Percentiles rank a stretch among this genome's conserved stretches.
Conservation (phyloP, 2,888 invertebrate species). For the Rosalia funebris region DNA sequence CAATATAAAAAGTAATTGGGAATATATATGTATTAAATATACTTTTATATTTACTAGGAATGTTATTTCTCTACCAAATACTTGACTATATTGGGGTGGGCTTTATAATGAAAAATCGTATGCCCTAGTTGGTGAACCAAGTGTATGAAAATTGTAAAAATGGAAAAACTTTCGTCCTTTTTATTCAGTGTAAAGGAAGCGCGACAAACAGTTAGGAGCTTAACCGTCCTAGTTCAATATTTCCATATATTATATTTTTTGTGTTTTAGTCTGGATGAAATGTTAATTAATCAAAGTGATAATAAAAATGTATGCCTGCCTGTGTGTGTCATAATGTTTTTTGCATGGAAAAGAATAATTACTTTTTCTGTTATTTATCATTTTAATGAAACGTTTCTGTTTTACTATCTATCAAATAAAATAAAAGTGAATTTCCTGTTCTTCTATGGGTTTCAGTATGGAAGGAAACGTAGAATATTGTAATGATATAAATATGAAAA, state of each 20-base stretch:
- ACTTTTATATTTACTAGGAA: too few species aligned
- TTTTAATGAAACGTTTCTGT: slow-evolving; percentile 25
- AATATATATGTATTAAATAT: too few species aligned
- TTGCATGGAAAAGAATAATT: slow-evolving; percentile 23
- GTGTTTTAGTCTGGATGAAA: slow-evolving; percentile 18
- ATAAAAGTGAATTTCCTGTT: slow-evolving; percentile 20
- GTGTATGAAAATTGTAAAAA: slow-evolving; percentile 1
- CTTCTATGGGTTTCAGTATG: too few species aligned
- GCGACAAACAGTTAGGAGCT: slow-evolving; percentile 11
- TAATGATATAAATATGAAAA: too few species aligned
- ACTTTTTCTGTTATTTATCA: slow-evolving; percentile 26
- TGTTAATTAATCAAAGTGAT: slow-evolving; percentile 22
- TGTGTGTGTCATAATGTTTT: slow-evolving; percentile 17
- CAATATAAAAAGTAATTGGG: too few species aligned
- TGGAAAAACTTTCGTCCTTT: slow-evolving; percentile 5
- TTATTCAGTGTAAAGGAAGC: slow-evolving; percentile 3
- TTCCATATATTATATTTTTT: slow-evolving; percentile 24
- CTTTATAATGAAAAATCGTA: background rate
- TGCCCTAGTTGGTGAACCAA: background rate
- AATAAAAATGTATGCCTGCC: slow-evolving; percentile 23
- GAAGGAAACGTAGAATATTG: too few species aligned
- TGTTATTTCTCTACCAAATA: too few species aligned
- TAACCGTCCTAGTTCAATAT: slow-evolving; percentile 11
- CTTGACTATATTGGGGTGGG: too few species aligned
- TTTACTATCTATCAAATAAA: slow-evolving; percentile 17